Evolutionary conservation across 2,888 invertebrate species (phyloP), one percentile per base, ranked within the genome.

Genomic region (Drosophila merina): DNA sequence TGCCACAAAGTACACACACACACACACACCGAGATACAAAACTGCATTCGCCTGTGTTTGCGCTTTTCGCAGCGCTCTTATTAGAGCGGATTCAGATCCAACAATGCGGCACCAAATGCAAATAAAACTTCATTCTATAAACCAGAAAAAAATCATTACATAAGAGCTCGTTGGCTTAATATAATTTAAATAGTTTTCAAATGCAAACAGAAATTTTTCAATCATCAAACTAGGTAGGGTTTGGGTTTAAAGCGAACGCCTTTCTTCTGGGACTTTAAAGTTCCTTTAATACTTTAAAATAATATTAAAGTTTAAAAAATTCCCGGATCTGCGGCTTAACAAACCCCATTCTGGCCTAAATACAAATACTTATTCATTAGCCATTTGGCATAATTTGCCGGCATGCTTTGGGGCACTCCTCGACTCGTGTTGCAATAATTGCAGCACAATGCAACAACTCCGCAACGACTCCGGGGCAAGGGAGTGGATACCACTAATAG

Each of bases 341-440:
- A 10, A 33, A 9, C 3, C 12, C 31, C 33, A 10, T 36, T 30
- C 33, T 9, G 12, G 30, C 9, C 52, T 25, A 36, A 2, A 8
- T 58, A 63, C 47, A 69, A 63, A 79, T 79, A 79, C 82, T 82
- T 79, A 82, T 80, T 80, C 80, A 80, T 82, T 82, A 83, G 82
- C 74, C 58, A 54, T 68, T 67, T 31, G 67, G 72, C 58, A 68
- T 73, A 75, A 80, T 80, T 78, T 72, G 80, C 72, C 70, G 72
- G 48, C 38, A 55, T 6, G 82, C 79, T 77, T 54, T 80, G 60
- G 83, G 83, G 76, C 63, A 7, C 42, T 48, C 49, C 44, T 47
- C 66, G 47, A 54, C 69, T 71, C 64, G 68, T 66, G 63, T 63
- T 60, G 76, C 69, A 76, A 80, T 79, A 72, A 74, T 72, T 54